These are phyloP conservation scores for Heliconius hewitsoni DNA, from an alignment of 1,140 invertebrate species.

Conservation along the genomic window DNA sequence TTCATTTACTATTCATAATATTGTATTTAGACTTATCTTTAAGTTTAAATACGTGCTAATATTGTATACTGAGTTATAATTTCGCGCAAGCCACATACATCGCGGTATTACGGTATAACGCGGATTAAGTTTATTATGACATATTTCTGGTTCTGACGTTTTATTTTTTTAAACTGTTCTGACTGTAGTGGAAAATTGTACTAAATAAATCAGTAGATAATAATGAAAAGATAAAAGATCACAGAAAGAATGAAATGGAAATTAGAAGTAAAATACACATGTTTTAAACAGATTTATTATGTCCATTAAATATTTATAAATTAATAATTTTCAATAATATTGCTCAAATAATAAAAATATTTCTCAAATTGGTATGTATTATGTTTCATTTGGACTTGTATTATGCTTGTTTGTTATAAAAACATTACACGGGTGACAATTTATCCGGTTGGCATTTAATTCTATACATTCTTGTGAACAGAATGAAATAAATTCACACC, in stretches of 20 bases:
- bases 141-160: slow-evolving; percentile 5
- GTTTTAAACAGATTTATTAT: not conserved
- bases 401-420: slow-evolving; percentile 54
- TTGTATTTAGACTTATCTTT: not conserved
- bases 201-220: not conserved
- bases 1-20: slow-evolving; percentile 2
- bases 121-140: slow-evolving; percentile 20
- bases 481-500: slow-evolving; percentile 60
- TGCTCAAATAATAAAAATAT: not conserved
- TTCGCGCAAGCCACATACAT: not conserved
- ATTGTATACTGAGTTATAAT: not conserved
- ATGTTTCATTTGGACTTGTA: slow-evolving; percentile 26
- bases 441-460: slow-evolving; percentile 48
- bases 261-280: not conserved
- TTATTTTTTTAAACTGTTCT: not conserved
- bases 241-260: not conserved
- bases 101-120: not conserved
- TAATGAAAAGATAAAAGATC: not conserved
- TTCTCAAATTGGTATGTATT: not conserved
- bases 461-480: slow-evolving; percentile 62
- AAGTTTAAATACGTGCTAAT: not conserved
- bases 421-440: slow-evolving; percentile 64
- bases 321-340: too few species aligned
- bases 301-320: not conserved
- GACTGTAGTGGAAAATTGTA: not conserved